Evolutionary conservation across 2,888 invertebrate species (phyloP).

Genomic region (Xestobium rufovillosum): DNA sequence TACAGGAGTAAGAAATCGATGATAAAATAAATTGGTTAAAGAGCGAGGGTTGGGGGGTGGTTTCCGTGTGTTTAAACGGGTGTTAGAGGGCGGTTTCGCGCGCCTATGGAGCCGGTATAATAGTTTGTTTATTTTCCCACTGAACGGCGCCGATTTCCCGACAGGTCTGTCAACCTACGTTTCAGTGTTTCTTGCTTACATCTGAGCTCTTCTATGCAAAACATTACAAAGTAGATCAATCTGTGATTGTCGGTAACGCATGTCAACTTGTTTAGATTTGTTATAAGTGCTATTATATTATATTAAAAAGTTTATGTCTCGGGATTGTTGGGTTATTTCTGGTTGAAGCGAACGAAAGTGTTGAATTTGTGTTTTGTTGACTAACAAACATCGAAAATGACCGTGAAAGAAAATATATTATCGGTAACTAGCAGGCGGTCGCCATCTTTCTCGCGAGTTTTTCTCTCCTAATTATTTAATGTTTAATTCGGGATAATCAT

Average conservation of each 20-base stretch:
- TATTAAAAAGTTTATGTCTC: constrained; percentile 12
- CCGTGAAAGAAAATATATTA: constrained; percentile 45
- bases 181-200: constrained; percentile 32
- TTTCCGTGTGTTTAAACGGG: too few relatives aligned
- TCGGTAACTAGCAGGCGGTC: constrained; percentile 46
- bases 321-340: constrained; percentile 16
- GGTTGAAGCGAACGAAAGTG: constrained; percentile 27
- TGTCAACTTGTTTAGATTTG: constrained; percentile 32
- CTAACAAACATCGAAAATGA: constrained; percentile 41
- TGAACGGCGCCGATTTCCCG: constrained; percentile 39
- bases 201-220: constrained; percentile 43
- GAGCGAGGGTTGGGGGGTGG: too few relatives aligned
- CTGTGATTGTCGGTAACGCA: constrained; percentile 40
- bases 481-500: constrained; percentile 33
- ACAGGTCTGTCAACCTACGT: constrained; percentile 42
- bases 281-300: constrained; percentile 16
- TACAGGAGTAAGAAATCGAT: too few relatives aligned
- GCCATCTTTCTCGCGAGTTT: constrained; percentile 54
- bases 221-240: constrained; percentile 44
- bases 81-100: constrained; percentile 38
- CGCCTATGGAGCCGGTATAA: constrained; percentile 41
- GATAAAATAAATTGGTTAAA: too few relatives aligned
- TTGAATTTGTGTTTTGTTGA: constrained; percentile 38
- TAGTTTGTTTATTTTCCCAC: constrained; percentile 45
- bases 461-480: constrained; percentile 36